phyloP scores from a whole-genome alignment of 2,797 vertebrate genomes.

The Esox masquinongy region DNA sequence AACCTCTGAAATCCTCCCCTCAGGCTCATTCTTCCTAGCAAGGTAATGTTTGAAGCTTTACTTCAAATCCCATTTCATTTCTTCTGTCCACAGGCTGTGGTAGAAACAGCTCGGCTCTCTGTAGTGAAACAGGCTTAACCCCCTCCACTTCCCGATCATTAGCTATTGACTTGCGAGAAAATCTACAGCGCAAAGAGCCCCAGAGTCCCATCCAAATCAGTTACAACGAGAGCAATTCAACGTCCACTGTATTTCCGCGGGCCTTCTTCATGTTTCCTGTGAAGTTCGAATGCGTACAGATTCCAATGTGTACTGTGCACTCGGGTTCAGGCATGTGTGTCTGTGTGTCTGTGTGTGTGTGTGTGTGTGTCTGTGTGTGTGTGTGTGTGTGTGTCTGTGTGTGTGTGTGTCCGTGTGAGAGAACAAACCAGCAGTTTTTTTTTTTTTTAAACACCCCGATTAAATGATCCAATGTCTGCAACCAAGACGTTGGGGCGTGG shows the following conservation, averaged over 20 bases:
- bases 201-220: background rate
- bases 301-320: background rate
- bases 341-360: constrained; percentile 8
- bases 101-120: background rate
- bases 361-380: background rate
- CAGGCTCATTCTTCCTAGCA: background rate
- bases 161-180: background rate
- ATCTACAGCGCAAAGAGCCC: background rate
- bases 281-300: background rate
- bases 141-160: background rate
- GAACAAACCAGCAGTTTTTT: no score
- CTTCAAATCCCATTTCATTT: background rate
- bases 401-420: constrained; percentile 27
- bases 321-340: background rate
- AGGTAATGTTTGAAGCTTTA: background rate
- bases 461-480: no score
- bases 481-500: no score
- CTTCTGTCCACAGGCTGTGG: background rate
- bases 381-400: constrained; percentile 9
- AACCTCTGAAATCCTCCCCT: background rate
- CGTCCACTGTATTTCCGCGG: background rate
- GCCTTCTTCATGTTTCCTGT: background rate
- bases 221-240: background rate
- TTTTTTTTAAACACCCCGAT: no score
- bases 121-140: background rate